Percentiles rank a stretch among this genome's conserved stretches.
Conservation (phyloP, 2,888 invertebrate genomes). For the Plutella xylostella region DNA sequence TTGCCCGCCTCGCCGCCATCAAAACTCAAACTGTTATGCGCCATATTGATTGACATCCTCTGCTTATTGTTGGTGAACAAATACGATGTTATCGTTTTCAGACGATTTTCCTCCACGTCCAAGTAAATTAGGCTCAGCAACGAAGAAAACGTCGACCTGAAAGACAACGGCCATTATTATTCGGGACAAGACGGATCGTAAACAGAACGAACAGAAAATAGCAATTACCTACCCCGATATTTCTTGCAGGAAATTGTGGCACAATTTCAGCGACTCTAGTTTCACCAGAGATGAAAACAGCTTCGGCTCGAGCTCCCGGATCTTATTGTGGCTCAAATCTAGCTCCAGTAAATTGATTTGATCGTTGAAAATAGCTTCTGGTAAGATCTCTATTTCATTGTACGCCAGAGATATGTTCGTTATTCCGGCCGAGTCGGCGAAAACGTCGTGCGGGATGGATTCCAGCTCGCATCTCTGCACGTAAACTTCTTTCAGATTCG, state of each 20-base stretch:
- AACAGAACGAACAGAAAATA: slow-evolving; percentile 7
- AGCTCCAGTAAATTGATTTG: slow-evolving; percentile 72
- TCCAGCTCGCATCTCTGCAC: slow-evolving; percentile 69
- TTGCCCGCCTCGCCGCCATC: slow-evolving; percentile 37
- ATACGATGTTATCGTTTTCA: slow-evolving; percentile 45
- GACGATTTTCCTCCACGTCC: slow-evolving; percentile 52
- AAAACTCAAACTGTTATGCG: slow-evolving; percentile 47
- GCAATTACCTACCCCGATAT: slow-evolving; percentile 71
- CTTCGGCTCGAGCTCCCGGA: slow-evolving; percentile 68
- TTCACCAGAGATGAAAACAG: slow-evolving; percentile 68
- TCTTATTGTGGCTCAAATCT: slow-evolving; percentile 74
- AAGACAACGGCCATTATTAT: slow-evolving; percentile 22
- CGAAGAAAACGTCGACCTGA: slow-evolving; percentile 63
- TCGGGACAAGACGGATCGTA: not conserved
- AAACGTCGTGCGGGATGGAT: slow-evolving; percentile 71
- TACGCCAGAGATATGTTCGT: slow-evolving; percentile 71
- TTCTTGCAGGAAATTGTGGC: slow-evolving; percentile 71
- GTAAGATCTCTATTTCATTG: slow-evolving; percentile 69
- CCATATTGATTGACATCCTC: slow-evolving; percentile 53
- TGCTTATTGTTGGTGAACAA: slow-evolving; percentile 57
- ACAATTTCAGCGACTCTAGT: slow-evolving; percentile 72
- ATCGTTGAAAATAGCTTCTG: slow-evolving; percentile 72
- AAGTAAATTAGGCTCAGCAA: slow-evolving; percentile 60
- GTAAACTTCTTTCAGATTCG: slow-evolving; percentile 65
- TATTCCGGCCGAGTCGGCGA: slow-evolving; percentile 70